Evolutionary conservation across 2,888 invertebrate species (phyloP), one percentile per base, ranked within the genome.

Genomic region (Hermaeophaga mercurialis): DNA sequence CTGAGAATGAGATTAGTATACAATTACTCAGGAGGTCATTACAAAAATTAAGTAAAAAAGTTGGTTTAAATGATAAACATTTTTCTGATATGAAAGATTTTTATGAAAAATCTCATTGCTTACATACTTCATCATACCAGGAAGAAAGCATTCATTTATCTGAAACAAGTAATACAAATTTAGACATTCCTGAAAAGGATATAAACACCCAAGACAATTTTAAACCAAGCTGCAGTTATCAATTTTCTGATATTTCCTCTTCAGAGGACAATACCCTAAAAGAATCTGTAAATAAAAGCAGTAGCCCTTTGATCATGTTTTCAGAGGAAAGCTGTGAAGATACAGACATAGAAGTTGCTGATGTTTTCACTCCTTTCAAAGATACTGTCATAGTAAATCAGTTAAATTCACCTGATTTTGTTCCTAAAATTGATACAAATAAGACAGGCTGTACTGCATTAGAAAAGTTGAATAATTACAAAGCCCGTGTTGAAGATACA

Each of bases 381-480:
- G 31, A 31, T 12, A 4, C 5, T 11, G 3, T 9, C 12, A 11
- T 9, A 31, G 2, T 28, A 8, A n/a, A 12, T 28, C 11, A 39
- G 17, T 49, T 28, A 5, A 7, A 49, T 31, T 24, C 43, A 3
- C 4, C 24, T 43, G 14, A 24, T 43, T 2, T 26, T 17, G 14
- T 17, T 26, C 9, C 14, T 14, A 6, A 48, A 15, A 17, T 11
- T 24, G 14, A 8, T 14, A 14, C 34, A 9, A n/a, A 18, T 39
- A 9, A 24, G 1, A 17, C 22, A n/a, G 28, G 18, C 28, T 52
- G 39, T 26, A 58, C 43, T 12, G 56, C 59, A 5, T 15, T 59
- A 53, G 56, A 54, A 39, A 61, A 64, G 54, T 54, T 64, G 6
- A 55, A 59, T 8, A 56, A 56, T 33, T 26, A 54, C 9, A 54